Evolutionary conservation across 2,113 vertebrate species (phyloP).

Genomic region (Dasyurus viverrinus): DNA sequence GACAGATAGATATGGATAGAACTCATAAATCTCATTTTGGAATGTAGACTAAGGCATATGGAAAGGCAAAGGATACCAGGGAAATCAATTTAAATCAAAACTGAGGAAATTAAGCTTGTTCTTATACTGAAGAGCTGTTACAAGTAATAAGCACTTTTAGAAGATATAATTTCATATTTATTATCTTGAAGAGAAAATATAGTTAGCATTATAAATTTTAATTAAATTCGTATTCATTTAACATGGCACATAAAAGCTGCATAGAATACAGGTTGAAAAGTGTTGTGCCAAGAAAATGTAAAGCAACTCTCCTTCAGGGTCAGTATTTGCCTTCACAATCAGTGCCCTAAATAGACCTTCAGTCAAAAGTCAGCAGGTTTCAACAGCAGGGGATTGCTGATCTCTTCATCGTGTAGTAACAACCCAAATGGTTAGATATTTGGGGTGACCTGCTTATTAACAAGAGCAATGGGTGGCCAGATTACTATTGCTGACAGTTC

Average conservation of each 20-base stretch:
- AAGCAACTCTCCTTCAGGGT: slow-evolving; percentile 54
- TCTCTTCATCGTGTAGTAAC: slow-evolving; percentile 31
- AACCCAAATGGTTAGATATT: background rate
- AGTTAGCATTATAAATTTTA: background rate
- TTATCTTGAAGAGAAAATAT: background rate
- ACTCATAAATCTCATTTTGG: background rate
- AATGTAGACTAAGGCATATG: background rate
- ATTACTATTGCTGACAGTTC: slow-evolving; percentile 62
- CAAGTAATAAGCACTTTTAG: background rate
- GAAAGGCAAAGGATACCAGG: background rate
- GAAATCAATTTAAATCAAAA: background rate
- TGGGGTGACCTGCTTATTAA: slow-evolving; percentile 39
- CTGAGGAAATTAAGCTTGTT: background rate
- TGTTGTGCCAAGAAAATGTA: slow-evolving; percentile 42
- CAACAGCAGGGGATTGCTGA: background rate
- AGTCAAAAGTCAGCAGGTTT: background rate
- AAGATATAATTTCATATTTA: background rate
- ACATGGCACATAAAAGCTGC: background rate
- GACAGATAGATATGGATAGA: background rate
- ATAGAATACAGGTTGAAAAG: slow-evolving; percentile 27
- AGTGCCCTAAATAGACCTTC: background rate
- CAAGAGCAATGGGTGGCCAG: slow-evolving; percentile 58
- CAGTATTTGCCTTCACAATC: background rate
- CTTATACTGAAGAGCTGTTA: background rate
- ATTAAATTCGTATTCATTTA: background rate